Evolutionary conservation across 2,797 vertebrate species (phyloP), one percentile per base, ranked within the genome.

Genomic region (Enoplosus armatus): DNA sequence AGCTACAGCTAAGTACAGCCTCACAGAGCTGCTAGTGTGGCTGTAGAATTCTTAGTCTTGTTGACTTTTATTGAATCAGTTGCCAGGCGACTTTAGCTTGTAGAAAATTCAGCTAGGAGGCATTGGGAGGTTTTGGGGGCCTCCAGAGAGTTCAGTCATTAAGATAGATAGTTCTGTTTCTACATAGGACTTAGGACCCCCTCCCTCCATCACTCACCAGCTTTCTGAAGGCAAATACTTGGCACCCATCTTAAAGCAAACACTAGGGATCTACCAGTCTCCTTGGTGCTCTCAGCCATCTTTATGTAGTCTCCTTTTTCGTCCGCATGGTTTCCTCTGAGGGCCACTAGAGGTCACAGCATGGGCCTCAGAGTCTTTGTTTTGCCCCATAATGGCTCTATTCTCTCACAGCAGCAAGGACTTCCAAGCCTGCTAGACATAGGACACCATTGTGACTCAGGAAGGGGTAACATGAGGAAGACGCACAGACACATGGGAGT

Each of bases 281-380:
- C 88, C 88, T 84, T 82, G 79, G 87, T 81, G 82, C 83, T 85
- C 79, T 74, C 72, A 54, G 50, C 81, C 83, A 71, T 90, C 81
- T 88, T 77, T 69, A 79, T 86, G 87, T 50, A 63, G 66, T 85
- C 79, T 78, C 66, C 35, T 56, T 80, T 82, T 88, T 66, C 12
- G 75, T 85, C 82, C 66, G 54, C 88, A 83, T 87, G 88, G 84
- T 89, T 87, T 90, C 81, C 85, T 90, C 85, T 31, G 51, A 84
- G 88, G 84, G 92, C 90, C 91, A 89, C 94, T 79, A 81, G 89
- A 92, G 94, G 95, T 94, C 95, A 93, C 85, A 90, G 93, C 82
- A 85, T 86, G 93, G 91, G 93, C 89, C 93, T 91, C 93, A 59
- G 78, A 80, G 88, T 85, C 91, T 95, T 96, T 96, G 95, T 95